These are phyloP conservation scores for Pseudopipra pipra DNA, from an alignment of 2,113 vertebrate species.

Conservation along the genomic window DNA sequence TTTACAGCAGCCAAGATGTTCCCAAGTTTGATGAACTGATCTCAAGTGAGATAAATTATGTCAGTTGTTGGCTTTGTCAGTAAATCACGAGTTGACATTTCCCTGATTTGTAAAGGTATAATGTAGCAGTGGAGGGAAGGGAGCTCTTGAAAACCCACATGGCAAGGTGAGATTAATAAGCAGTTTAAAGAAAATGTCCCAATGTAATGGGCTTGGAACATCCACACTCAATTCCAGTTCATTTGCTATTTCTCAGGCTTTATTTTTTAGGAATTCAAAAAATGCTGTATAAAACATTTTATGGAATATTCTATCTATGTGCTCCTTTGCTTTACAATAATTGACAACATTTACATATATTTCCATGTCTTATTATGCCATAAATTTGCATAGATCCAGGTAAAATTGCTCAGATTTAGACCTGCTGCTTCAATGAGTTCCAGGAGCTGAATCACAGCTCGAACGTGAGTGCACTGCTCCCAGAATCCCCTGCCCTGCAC, in stretches of 20 bases:
- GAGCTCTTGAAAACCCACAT: constrained; percentile 40
- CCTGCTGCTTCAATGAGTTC: neutral
- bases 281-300: constrained; percentile 27
- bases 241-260: constrained; percentile 40
- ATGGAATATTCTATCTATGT: constrained; percentile 39
- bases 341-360: constrained; percentile 76
- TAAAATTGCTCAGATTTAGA: constrained; percentile 22
- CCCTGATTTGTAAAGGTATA: constrained; percentile 68
- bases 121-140: constrained; percentile 20
- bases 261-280: constrained; percentile 16
- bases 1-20: constrained; percentile 70
- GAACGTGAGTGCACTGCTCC: neutral
- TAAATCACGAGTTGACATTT: constrained; percentile 74
- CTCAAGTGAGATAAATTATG: constrained; percentile 76
- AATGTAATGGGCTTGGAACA: constrained; percentile 27
- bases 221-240: constrained; percentile 48
- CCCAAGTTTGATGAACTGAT: constrained; percentile 81
- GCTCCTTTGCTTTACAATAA: constrained; percentile 72
- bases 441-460: neutral
- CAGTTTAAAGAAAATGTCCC: constrained; percentile 66
- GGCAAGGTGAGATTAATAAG: constrained; percentile 73
- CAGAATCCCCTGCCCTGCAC: neutral
- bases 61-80: constrained; percentile 75
- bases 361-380: constrained; percentile 71
- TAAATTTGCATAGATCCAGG: constrained; percentile 70